phyloP scores from a whole-genome alignment of 2,888 invertebrate genomes.

The Acanthopleura granulata region DNA sequence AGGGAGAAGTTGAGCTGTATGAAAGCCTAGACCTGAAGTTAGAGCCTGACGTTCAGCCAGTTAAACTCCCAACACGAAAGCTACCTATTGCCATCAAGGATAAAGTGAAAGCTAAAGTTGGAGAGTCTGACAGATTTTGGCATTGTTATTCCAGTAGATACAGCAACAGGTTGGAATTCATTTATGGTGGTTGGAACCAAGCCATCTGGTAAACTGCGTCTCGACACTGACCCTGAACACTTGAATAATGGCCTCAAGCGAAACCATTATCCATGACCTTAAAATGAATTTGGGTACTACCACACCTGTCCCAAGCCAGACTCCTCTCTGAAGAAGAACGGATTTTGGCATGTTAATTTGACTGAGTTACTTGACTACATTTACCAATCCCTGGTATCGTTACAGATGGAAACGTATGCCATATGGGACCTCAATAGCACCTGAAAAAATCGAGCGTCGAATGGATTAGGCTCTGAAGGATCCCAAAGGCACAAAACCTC shows the following conservation, averaged over 20 bases:
- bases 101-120: neutral
- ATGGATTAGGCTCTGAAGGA: constrained; percentile 20
- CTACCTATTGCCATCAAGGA: constrained; percentile 1
- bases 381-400: constrained; percentile 36
- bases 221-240: constrained; percentile 32
- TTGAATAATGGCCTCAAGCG: constrained; percentile 26
- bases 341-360: constrained; percentile 29
- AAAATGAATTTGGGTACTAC: no score
- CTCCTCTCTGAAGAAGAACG: constrained; percentile 23
- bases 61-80: neutral
- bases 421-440: constrained; percentile 33
- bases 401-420: constrained; percentile 39
- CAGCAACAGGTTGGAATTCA: constrained; percentile 34
- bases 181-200: constrained; percentile 26
- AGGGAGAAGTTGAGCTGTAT: no score
- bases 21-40: no score
- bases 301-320: constrained; percentile 7
- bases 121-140: neutral
- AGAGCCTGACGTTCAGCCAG: no score
- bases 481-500: constrained; percentile 23
- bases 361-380: constrained; percentile 32
- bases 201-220: constrained; percentile 21
- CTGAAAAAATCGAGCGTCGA: constrained; percentile 34
- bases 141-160: constrained; percentile 21
- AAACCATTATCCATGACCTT: constrained; percentile 24